phyloP scores from a whole-genome alignment of 2,113 vertebrate species.

The Motacilla alba region DNA sequence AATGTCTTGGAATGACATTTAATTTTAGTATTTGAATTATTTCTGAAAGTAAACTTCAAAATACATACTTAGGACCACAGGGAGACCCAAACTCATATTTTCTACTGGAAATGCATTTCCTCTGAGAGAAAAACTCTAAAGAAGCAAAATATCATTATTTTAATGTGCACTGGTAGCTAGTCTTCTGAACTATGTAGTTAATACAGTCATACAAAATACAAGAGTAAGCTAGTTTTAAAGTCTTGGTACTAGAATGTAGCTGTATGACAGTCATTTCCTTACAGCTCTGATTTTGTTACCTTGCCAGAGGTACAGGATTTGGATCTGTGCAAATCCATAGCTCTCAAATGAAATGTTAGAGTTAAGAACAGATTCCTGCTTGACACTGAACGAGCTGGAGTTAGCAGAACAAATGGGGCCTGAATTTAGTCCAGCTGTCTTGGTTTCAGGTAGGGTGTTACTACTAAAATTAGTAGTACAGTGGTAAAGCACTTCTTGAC shows the following conservation, averaged over 20 bases:
- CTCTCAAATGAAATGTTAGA: not conserved
- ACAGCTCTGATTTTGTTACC: not conserved
- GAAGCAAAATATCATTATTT: not conserved
- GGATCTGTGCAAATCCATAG: not conserved
- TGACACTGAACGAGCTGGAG: not conserved
- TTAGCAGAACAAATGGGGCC: conserved; percentile 4
- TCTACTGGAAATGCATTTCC: not conserved
- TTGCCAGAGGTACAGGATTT: not conserved
- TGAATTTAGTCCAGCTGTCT: not conserved
- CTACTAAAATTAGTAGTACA: not conserved
- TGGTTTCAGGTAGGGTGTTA: not conserved
- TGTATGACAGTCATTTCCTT: not conserved
- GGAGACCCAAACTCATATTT: not conserved
- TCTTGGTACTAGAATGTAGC: not conserved
- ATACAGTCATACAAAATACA: not conserved
- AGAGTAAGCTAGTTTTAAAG: not conserved
- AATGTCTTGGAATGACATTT: not conserved
- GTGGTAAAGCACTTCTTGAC: not conserved
- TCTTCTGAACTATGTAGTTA: not conserved
- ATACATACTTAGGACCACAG: not conserved
- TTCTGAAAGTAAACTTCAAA: not conserved
- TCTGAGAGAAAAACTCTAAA: not conserved
- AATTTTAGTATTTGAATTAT: not conserved
- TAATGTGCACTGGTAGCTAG: not conserved
- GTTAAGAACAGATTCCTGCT: not conserved